These are phyloP conservation scores for Staurois parvus DNA, from an alignment of 2,797 vertebrate genomes.

Conservation along the genomic window DNA sequence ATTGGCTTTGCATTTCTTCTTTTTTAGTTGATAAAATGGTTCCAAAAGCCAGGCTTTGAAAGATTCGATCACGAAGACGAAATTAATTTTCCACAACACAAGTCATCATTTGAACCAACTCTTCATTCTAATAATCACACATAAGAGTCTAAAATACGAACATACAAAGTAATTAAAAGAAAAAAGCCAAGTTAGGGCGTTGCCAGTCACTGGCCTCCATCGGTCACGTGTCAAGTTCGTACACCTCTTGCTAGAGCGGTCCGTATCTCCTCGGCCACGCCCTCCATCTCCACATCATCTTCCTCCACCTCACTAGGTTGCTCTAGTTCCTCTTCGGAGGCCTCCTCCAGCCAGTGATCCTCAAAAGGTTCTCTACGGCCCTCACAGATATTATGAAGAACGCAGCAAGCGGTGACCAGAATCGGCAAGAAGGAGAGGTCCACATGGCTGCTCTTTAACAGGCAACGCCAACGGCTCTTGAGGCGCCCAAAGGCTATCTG, in stretches of 20 bases:
- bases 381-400: slow-evolving; percentile 79
- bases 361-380: slow-evolving; percentile 71
- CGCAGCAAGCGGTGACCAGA: slow-evolving; percentile 78
- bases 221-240: neutral
- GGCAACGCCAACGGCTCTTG: slow-evolving; percentile 77
- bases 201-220: neutral
- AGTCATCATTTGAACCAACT: too few species aligned
- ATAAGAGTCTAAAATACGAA: too few species aligned
- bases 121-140: too few species aligned
- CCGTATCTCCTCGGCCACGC: neutral
- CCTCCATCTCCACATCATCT: slow-evolving; percentile 32
- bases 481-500: slow-evolving; percentile 75
- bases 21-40: too few species aligned
- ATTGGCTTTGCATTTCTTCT: too few species aligned
- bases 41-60: too few species aligned
- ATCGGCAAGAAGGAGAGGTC: slow-evolving; percentile 78
- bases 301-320: slow-evolving; percentile 30
- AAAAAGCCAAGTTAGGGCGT: too few species aligned
- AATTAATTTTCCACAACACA: too few species aligned
- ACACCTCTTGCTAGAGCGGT: slow-evolving; percentile 15
- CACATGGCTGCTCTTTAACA: slow-evolving; percentile 79
- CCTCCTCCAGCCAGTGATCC: slow-evolving; percentile 71
- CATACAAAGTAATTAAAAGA: too few species aligned
- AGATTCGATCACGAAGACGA: too few species aligned
- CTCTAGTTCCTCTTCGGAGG: neutral